phyloP scores from a whole-genome alignment of 92 coral and sea anemone species.

The Galaxea fascicularis region DNA sequence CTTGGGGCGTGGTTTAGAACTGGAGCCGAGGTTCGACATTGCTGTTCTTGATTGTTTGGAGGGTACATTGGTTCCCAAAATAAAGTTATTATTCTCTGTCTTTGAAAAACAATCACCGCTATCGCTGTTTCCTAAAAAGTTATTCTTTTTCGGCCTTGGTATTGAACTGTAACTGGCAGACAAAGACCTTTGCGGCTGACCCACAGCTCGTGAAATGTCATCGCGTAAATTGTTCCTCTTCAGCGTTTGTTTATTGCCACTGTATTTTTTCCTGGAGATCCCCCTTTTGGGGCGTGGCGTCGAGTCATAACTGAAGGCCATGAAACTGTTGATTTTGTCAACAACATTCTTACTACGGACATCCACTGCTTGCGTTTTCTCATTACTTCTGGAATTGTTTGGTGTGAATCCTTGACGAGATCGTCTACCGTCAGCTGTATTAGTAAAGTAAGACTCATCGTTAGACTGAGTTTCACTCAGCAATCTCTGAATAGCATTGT shows the following conservation, averaged over 20 bases:
- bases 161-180: not conserved
- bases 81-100: not conserved
- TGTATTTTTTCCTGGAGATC: not conserved
- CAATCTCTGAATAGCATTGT: not conserved
- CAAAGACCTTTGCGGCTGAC: not conserved
- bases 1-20: slow-evolving; percentile 9
- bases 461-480: not conserved
- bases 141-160: not conserved
- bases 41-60: not conserved
- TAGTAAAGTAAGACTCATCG: not conserved
- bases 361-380: not conserved
- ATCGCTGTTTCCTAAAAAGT: not conserved
- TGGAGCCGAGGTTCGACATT: not conserved
- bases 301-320: not conserved
- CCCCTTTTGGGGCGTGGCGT: not conserved
- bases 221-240: not conserved
- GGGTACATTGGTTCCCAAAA: not conserved
- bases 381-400: not conserved
- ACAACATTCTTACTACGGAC: not conserved
- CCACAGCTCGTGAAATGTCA: not conserved
- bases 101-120: not conserved
- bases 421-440: not conserved
- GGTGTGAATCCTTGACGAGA: slow-evolving; percentile 9
- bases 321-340: not conserved
- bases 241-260: not conserved